Evolutionary conservation across 2,797 vertebrate species (phyloP).

Genomic region (Limosa lapponica): DNA sequence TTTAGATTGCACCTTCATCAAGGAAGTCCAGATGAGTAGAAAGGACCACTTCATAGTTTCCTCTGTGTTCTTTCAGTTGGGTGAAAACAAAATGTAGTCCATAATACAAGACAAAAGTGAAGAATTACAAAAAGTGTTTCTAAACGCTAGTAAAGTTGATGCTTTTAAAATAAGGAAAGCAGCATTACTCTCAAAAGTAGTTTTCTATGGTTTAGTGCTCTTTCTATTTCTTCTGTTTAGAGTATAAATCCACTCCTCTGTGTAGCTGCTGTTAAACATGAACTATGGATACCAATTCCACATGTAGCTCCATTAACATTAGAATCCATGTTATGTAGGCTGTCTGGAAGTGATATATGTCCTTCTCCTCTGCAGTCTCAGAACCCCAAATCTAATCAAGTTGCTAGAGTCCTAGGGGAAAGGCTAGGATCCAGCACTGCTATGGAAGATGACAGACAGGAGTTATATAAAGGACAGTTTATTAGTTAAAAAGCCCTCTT

Average conservation of each 20-base stretch:
- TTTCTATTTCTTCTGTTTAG: background rate
- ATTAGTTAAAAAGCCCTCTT: background rate
- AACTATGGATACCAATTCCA: background rate
- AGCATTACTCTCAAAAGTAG: background rate
- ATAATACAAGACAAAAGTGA: background rate
- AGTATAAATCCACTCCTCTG: background rate
- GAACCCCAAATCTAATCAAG: slow-evolving; percentile 55
- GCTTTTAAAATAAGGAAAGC: background rate
- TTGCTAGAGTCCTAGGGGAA: background rate
- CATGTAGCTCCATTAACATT: background rate
- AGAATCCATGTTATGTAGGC: background rate
- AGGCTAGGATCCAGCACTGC: background rate
- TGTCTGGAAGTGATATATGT: background rate
- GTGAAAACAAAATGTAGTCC: background rate
- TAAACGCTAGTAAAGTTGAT: background rate
- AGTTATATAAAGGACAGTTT: background rate
- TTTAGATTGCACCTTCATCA: background rate
- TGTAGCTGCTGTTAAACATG: background rate
- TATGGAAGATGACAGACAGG: background rate
- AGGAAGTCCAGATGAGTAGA: background rate
- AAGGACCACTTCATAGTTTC: background rate
- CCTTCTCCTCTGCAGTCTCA: slow-evolving; percentile 27
- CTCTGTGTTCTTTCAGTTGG: background rate
- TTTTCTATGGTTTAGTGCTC: background rate
- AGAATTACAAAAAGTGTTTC: background rate